Evolutionary conservation across 92 coral and sea anemone genomes (phyloP).

Genomic region (Bergia sp.): DNA sequence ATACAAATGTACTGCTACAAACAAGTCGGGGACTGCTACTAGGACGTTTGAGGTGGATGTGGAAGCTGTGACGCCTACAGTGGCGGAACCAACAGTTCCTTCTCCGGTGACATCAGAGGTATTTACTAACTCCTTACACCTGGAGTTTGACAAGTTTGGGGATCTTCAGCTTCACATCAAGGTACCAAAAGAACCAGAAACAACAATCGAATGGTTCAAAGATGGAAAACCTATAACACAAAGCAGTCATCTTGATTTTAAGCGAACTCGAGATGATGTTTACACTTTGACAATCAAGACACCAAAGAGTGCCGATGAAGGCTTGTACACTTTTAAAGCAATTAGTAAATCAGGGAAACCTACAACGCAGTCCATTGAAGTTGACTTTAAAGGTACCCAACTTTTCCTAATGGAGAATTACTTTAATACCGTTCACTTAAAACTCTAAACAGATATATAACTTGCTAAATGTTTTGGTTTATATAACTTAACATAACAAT

Average conservation of each 20-base stretch:
- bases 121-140: slow-evolving; percentile 13
- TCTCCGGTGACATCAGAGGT: background rate
- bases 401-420: slow-evolving; percentile 13
- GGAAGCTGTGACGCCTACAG: slow-evolving; percentile 55
- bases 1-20: slow-evolving; percentile 92
- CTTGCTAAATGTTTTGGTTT: background rate
- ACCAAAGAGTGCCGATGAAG: slow-evolving; percentile 74
- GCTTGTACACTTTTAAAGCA: slow-evolving; percentile 80
- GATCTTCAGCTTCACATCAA: slow-evolving; percentile 21
- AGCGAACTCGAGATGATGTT: slow-evolving; percentile 64
- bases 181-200: slow-evolving; percentile 59
- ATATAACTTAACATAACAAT: background rate
- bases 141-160: slow-evolving; percentile 11
- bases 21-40: slow-evolving; percentile 77
- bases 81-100: slow-evolving; percentile 11
- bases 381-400: slow-evolving; percentile 42
- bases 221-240: slow-evolving; percentile 65
- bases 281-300: slow-evolving; percentile 67
- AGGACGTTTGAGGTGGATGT: slow-evolving; percentile 84
- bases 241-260: slow-evolving; percentile 63
- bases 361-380: slow-evolving; percentile 37
- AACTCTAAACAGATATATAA: background rate
- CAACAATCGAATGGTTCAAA: slow-evolving; percentile 84
- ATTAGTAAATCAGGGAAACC: slow-evolving; percentile 73
- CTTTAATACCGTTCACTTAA: background rate